Evolutionary conservation across 2,888 invertebrate genomes (phyloP), one percentile per base, ranked within the genome.

Genomic region (Pachycephus smyrnensis): DNA sequence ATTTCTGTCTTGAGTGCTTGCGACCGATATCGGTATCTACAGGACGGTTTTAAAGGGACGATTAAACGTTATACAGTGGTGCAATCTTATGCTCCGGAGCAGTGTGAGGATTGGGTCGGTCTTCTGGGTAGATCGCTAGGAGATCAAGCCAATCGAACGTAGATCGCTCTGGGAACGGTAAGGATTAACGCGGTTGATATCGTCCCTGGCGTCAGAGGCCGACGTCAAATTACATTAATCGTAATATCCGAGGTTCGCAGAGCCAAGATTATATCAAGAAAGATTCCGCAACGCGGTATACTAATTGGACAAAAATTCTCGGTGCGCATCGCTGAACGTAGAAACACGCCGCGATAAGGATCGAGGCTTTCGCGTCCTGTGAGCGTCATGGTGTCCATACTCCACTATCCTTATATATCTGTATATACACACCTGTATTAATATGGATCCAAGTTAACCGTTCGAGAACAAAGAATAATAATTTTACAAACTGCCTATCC

Each of bases 271-370:
- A 74, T 33, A 74, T 33, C 35, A 23, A 11, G 77, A 80, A 79
- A 82, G 84, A 86, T 86, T 86, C 84, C 84, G 82, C 84, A 76
- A 85, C 84, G 83, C 84, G 83, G 84, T 84, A 80, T 86, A 86
- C 86, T 86, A 86, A 86, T 86, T 86, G 86, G 86, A 86, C 80
- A 88, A 86, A 87, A 88, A 88, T 87, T 84, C 81, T 79, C 79
- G 31, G 76, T 79, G 78, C 83, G 81, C 83, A 85, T 85, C 84
- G 84, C 75, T 81, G 81, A 79, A 79, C 81, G 82, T 81, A 84
- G 85, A 85, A 79, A 86, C 86, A 84, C 81, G 86, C 40, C 77
- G 77, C 81, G 86, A 86, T 86, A 86, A 82, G 80, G 83, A 86
- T 86, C 86, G 84, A 55, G 55, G 84, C 86, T 86, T 86, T 86